Evolutionary conservation across 2,888 invertebrate genomes (phyloP).

Genomic region (Agrilus mali): DNA sequence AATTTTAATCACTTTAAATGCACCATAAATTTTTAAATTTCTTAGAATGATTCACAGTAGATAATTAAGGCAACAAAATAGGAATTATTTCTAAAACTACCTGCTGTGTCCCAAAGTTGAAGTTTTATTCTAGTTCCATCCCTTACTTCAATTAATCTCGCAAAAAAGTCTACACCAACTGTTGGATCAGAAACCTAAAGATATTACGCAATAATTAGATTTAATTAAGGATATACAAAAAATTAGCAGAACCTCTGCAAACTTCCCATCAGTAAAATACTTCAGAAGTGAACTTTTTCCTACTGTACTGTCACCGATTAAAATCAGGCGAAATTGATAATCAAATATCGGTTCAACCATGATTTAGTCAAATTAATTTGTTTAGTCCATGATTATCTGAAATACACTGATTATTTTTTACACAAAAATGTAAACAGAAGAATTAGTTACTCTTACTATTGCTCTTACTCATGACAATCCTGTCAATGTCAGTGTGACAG

Average conservation of each 20-base stretch:
- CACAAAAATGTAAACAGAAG: too few relatives aligned
- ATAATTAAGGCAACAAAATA: too few relatives aligned
- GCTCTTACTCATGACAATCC: too few relatives aligned
- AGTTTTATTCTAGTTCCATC: constrained; percentile 93
- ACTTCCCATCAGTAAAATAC: constrained; percentile 90
- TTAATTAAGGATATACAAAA: neutral
- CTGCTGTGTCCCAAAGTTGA: constrained; percentile 98
- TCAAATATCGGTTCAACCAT: constrained; percentile 95
- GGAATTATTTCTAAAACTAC: too few relatives aligned
- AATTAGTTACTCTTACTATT: too few relatives aligned
- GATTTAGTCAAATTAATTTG: too few relatives aligned
- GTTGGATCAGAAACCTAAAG: constrained; percentile 91
- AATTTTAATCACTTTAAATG: too few relatives aligned
- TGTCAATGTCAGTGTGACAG: too few relatives aligned
- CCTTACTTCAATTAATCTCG: constrained; percentile 87
- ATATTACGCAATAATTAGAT: constrained; percentile 3
- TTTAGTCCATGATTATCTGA: too few relatives aligned
- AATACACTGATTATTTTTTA: too few relatives aligned
- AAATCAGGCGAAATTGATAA: constrained; percentile 92
- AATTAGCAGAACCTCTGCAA: constrained; percentile 59
- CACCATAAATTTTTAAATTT: too few relatives aligned
- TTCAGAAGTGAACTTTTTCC: constrained; percentile 91
- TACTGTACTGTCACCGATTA: constrained; percentile 97
- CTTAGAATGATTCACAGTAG: too few relatives aligned
- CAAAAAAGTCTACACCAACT: constrained; percentile 98